Evolutionary conservation across 2,888 invertebrate genomes (phyloP).

Genomic region (Laothoe populi): DNA sequence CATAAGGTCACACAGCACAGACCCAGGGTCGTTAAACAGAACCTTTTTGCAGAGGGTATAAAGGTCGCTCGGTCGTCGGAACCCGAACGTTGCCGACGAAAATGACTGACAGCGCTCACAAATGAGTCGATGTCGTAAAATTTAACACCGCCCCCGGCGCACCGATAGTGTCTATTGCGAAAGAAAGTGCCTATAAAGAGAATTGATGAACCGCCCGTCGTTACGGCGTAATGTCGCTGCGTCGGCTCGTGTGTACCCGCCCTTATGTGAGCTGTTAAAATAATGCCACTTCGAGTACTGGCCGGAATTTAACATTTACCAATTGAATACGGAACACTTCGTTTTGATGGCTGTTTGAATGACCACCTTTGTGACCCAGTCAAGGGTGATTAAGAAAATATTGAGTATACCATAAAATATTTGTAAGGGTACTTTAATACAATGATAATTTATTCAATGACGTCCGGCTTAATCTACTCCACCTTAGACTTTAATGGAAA

Average conservation of each 20-base stretch:
- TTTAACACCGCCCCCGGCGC: conserved; percentile 70
- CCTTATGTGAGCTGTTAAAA: conserved; percentile 36
- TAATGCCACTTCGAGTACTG: neutral
- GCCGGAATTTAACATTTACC: conserved; percentile 12
- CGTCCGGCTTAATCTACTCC: too few species aligned
- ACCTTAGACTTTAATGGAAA: too few species aligned
- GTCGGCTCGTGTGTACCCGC: conserved; percentile 50
- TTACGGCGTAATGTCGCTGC: conserved; percentile 42
- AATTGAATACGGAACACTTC: conserved; percentile 15
- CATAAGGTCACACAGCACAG: conserved; percentile 7
- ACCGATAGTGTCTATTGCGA: conserved; percentile 74
- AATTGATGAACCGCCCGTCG: conserved; percentile 70
- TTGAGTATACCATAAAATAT: too few species aligned
- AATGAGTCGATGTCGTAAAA: conserved; percentile 78
- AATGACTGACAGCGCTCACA: conserved; percentile 68
- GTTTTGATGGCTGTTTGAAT: conserved; percentile 13
- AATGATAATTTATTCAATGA: too few species aligned
- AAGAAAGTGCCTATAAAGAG: conserved; percentile 77
- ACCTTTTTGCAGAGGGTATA: conserved; percentile 16
- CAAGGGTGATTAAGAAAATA: neutral
- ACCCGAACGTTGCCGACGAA: conserved; percentile 42
- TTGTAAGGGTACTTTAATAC: too few species aligned
- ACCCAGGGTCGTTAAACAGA: conserved; percentile 8
- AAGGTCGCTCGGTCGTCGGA: conserved; percentile 21
- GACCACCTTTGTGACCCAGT: neutral